Percentiles rank a stretch among this genome's conserved stretches.
Evolutionary conservation across 2,113 vertebrate genomes (phyloP).

Genomic region (Furnarius figulus): DNA sequence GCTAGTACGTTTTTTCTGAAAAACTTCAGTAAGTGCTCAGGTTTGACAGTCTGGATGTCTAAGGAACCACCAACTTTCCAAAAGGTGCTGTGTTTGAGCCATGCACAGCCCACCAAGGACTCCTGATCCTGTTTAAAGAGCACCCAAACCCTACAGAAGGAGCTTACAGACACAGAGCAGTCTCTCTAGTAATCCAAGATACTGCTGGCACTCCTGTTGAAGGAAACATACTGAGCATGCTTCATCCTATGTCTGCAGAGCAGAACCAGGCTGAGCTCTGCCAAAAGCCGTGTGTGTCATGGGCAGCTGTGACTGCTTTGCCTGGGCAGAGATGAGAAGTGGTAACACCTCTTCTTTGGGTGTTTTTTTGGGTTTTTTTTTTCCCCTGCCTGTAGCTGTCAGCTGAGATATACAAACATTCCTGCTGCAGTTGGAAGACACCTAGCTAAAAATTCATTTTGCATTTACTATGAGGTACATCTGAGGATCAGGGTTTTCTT

Average conservation of each 20-base stretch:
- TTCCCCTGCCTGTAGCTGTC: neutral
- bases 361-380: no score
- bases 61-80: neutral
- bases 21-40: neutral
- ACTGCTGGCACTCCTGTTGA: constrained; percentile 6
- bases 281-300: neutral
- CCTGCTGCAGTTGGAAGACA: neutral
- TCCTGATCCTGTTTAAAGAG: neutral
- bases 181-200: constrained; percentile 2
- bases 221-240: constrained; percentile 10
- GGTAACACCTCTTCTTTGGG: neutral
- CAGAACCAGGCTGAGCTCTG: neutral
- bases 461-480: fast-evolving
- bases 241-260: neutral
- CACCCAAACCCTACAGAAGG: neutral
- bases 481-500: neutral
- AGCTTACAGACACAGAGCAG: neutral
- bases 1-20: neutral
- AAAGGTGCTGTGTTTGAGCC: neutral
- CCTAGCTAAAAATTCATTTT: neutral
- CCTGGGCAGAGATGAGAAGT: neutral
- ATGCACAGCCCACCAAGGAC: neutral
- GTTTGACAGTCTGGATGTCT: neutral
- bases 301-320: constrained; percentile 7
- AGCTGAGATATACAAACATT: neutral